Percentiles rank a stretch among this genome's conserved stretches.
Evolutionary conservation across 2,797 vertebrate species (phyloP).

Genomic region (Platalea minor): DNA sequence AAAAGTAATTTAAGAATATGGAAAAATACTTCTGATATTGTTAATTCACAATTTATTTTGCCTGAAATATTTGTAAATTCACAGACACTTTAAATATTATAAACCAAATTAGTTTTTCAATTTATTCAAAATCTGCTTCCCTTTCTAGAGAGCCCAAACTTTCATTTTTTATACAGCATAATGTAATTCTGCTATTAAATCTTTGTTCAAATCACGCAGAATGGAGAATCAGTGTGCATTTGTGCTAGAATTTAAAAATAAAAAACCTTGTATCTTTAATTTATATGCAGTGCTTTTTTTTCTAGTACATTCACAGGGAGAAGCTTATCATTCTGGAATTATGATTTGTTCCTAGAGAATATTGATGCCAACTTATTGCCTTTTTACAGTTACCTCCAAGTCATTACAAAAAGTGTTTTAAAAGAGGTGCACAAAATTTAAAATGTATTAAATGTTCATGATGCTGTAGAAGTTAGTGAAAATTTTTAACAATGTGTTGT

Average conservation of each 20-base stretch:
- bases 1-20: background rate
- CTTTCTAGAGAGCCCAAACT: background rate
- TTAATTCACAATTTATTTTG: background rate
- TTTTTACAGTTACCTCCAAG: background rate
- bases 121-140: background rate
- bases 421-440: background rate
- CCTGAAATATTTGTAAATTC: background rate
- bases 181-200: background rate
- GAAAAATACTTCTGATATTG: background rate
- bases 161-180: background rate
- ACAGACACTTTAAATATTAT: background rate
- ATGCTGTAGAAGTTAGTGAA: background rate
- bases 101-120: background rate
- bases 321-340: background rate
- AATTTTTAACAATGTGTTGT: background rate
- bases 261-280: background rate
- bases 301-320: background rate
- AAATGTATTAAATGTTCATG: background rate
- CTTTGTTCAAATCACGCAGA: background rate
- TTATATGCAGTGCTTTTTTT: background rate
- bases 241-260: background rate
- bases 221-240: background rate
- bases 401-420: background rate
- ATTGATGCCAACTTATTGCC: background rate
- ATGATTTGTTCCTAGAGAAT: background rate